Evolutionary conservation across 64 coral and sea anemone species (phyloP), one percentile per base, ranked within the genome.

Genomic region (Stichodactyla mertensii): DNA sequence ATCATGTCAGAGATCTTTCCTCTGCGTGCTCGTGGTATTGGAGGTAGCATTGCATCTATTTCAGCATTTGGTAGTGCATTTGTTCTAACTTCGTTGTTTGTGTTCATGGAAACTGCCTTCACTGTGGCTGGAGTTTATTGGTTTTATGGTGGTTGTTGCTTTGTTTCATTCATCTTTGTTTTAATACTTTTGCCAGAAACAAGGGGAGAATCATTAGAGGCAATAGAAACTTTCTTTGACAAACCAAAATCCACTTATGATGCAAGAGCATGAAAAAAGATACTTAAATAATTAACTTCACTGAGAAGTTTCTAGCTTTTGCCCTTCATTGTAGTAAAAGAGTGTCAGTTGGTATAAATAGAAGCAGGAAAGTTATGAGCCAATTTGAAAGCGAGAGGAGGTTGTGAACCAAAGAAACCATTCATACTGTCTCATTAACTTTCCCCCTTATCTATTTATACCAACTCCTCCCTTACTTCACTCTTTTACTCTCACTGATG

Each of bases 1-100:
- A 83, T 95, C 7, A 95, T 95, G 87, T 92, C 93, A 53, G 93
- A 92, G 88, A 95, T 95, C 26, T 92, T 92, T 51, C 93, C 93
- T 22, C 28, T 92, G 22, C 78, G 87, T 15, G 85, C 88, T 52
- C 83, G 93, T 31, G 87, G 93, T 36, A 54, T 58, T 61, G 90
- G 87, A 16, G 87, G 90, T 57, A 92, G 93, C 23, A 71, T 86
- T 16, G 90, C 90, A 57, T 89, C 93, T 7, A n/a, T 92, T 22
- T 62, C 80, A 26, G 91, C 91, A 71, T 92, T 88, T 88, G 13
- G 74, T 9, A 52, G 84, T 52, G 87, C 90, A 13, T 95, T 95
- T 89, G 4, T 92, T 59, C 82, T 95, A 3, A 89, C 90, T 5
- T 82, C 85, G 60, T 85, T 82, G 77, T 95, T 86, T 79, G 45